Conservation (phyloP, 2,113 vertebrate genomes). For the Paratilapia polleni region DNA sequence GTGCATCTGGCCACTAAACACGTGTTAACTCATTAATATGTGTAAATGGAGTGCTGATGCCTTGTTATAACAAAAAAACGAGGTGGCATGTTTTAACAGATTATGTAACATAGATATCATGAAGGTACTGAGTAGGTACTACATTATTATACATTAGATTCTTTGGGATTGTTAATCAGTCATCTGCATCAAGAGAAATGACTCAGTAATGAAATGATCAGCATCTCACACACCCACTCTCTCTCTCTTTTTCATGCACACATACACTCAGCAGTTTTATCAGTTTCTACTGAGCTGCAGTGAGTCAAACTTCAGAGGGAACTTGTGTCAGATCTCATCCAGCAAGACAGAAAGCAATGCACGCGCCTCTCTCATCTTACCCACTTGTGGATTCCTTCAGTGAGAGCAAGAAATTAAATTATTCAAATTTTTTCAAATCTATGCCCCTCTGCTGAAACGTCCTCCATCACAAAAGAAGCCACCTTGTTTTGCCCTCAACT, state of each 20-base stretch:
- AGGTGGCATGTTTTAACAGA: not conserved
- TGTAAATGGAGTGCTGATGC: not conserved
- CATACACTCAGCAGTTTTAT: constrained; percentile 15
- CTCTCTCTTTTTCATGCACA: not conserved
- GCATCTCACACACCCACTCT: not conserved
- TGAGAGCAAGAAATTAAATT: constrained; percentile 13
- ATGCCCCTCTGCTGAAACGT: not conserved
- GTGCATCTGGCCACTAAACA: not conserved
- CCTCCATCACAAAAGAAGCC: constrained; percentile 3
- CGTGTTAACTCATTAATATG: not conserved
- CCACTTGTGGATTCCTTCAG: constrained; percentile 32
- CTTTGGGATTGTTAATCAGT: no score
- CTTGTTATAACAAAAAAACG: not conserved
- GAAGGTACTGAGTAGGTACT: not conserved
- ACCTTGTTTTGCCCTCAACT: constrained; percentile 40
- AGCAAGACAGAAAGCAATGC: not conserved
- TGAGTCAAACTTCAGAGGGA: constrained; percentile 44
- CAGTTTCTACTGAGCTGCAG: constrained; percentile 15
- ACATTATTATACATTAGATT: not conserved
- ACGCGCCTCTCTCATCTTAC: constrained; percentile 39
- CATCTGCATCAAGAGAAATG: not conserved
- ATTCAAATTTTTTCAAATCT: constrained; percentile 29
- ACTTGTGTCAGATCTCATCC: constrained; percentile 41
- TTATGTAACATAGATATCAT: not conserved
- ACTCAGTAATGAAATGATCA: constrained; percentile 11